phyloP scores from a whole-genome alignment of 92 coral and sea anemone species.

The Epizoanthus illoricatus region DNA sequence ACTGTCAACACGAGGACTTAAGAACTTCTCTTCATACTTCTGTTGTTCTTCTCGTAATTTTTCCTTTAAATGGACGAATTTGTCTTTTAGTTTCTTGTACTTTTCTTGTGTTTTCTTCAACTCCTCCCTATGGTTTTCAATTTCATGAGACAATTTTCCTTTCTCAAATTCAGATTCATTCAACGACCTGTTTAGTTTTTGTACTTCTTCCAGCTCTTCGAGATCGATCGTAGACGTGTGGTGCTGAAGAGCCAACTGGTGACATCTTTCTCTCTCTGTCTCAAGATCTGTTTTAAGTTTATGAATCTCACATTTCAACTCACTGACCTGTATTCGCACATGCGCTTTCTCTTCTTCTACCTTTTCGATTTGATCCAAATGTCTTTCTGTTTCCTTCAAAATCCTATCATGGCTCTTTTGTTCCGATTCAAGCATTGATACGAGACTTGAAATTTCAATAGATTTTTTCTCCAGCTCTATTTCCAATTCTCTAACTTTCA shows the following conservation, averaged over 20 bases:
- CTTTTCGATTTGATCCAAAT: slow-evolving; percentile 64
- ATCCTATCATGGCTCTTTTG: slow-evolving; percentile 85
- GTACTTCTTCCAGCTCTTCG: slow-evolving; percentile 71
- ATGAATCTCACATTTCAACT: slow-evolving; percentile 44
- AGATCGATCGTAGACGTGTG: slow-evolving; percentile 58
- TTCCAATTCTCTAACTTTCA: slow-evolving; percentile 57
- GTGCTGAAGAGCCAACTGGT: slow-evolving; percentile 46
- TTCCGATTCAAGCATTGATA: slow-evolving; percentile 76
- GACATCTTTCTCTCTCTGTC: slow-evolving; percentile 57
- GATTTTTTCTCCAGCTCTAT: slow-evolving; percentile 51
- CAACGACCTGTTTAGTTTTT: slow-evolving; percentile 70
- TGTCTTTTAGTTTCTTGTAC: slow-evolving; percentile 75
- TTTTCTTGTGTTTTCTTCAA: slow-evolving; percentile 73
- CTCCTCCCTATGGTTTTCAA: slow-evolving; percentile 63
- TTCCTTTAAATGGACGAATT: slow-evolving; percentile 58
- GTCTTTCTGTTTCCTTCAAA: slow-evolving; percentile 82
- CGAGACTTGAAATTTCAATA: slow-evolving; percentile 55
- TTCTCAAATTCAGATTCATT: slow-evolving; percentile 78
- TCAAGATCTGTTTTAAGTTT: slow-evolving; percentile 60
- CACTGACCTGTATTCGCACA: slow-evolving; percentile 47
- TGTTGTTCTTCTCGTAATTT: slow-evolving; percentile 76
- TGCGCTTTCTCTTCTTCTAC: slow-evolving; percentile 67
- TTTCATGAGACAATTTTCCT: slow-evolving; percentile 66
- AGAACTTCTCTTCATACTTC: slow-evolving; percentile 68
- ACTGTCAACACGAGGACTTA: slow-evolving; percentile 81